Conservation (phyloP, 2,888 invertebrate genomes). For the Andrena bucephala region DNA sequence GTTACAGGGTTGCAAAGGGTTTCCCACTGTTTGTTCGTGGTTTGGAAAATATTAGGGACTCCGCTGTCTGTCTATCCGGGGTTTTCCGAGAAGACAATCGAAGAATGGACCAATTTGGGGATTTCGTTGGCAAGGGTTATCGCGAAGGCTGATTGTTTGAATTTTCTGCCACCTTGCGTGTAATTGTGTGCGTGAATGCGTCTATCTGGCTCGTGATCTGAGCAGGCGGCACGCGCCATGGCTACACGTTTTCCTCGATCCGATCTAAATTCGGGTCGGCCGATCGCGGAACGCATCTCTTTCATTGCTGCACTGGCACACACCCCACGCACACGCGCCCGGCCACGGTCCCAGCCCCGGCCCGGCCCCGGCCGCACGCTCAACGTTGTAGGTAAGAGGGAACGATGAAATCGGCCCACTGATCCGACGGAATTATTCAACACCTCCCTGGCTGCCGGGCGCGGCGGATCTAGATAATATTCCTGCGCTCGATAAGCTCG, state of each 20-base stretch:
- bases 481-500: conserved; percentile 44
- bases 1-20: not conserved
- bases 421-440: conserved; percentile 72
- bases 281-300: conserved; percentile 72
- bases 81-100: too few relatives aligned
- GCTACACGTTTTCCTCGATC: conserved; percentile 69
- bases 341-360: too few relatives aligned
- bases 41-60: too few relatives aligned
- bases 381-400: conserved; percentile 9
- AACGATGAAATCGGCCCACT: conserved; percentile 50
- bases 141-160: not conserved
- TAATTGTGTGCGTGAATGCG: not conserved
- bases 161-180: not conserved
- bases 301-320: conserved; percentile 43
- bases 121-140: not conserved
- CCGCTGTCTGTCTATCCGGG: too few relatives aligned
- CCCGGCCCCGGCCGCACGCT: not conserved
- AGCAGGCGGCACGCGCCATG: conserved; percentile 69
- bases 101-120: too few relatives aligned
- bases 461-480: conserved; percentile 58
- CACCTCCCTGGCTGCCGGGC: conserved; percentile 52
- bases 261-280: conserved; percentile 81
- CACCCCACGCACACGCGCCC: not conserved
- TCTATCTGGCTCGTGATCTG: conserved; percentile 58
- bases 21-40: too few relatives aligned